Base-by-base conservation (phyloP, 2,113 vertebrate genomes). In the Bombycilla garrulus region DNA sequence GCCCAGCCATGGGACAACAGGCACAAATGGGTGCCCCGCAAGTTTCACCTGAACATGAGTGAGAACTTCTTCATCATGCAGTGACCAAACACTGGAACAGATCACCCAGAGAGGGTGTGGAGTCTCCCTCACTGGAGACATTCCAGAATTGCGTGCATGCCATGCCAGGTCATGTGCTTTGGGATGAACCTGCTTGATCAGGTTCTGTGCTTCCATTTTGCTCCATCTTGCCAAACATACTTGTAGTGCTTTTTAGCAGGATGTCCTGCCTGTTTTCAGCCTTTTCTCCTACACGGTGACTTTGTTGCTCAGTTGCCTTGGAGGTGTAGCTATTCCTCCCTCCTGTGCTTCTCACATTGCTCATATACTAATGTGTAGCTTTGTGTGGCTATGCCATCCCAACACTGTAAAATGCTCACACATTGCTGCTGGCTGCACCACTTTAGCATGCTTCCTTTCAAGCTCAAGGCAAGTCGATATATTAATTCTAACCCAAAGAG, bases 241-340 rank as follows among this genome's bases (percentile, higher is more conserved):
- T 56, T 56, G 18, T 15, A 35, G 5, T 42, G 4, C 4, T 20
- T 50, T 45, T 79, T 17, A 65, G 12, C 20, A 66, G n/a, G 11
- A 38, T 33, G 4, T 20, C 12, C 24, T 71, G 7, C 4, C 15
- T 47, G 28, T 71, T 76, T 87, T 25, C 51, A 53, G 3, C 15
- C 5, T 54, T 76, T 61, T 67, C 4, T 26, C 36, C 35, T 44
- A 6, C 26, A 11, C 60, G 25, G 16, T 26, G 26, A 24, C 29
- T 47, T 53, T 18, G 4, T 18, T 60, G 23, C 53, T 25, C 0
- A 0, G 12, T 26, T 71, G 6, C 2, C 36, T 66, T 51, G 40
- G 40, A 42, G 12, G 2, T 47, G 12, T 12, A 60, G 16, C 6
- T 70, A 3, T n/a, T 6, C 11, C 10, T 73, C 9, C 11, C 6